Conservation (phyloP, 2,888 invertebrate genomes). For the Ceraclea dissimilis region DNA sequence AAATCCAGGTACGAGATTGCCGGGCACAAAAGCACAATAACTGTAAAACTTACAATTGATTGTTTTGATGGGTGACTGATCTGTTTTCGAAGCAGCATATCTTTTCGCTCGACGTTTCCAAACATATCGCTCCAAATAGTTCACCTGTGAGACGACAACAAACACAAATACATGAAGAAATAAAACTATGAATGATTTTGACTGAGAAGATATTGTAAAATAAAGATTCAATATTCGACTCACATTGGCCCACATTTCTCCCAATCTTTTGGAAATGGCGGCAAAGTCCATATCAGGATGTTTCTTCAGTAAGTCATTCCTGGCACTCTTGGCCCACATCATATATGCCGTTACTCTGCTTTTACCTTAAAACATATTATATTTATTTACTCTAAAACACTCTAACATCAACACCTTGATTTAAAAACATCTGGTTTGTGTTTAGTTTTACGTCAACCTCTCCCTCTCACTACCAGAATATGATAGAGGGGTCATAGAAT, state of each 20-base stretch:
- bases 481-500: too few relatives aligned
- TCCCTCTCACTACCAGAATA: too few relatives aligned
- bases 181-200: background rate
- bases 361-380: slow-evolving; percentile 40
- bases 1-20: too few relatives aligned
- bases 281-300: slow-evolving; percentile 78
- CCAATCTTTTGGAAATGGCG: slow-evolving; percentile 73
- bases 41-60: slow-evolving; percentile 12
- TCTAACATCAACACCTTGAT: too few relatives aligned
- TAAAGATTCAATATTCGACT: slow-evolving; percentile 26
- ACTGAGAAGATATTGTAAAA: background rate
- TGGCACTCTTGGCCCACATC: slow-evolving; percentile 81
- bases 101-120: slow-evolving; percentile 82
- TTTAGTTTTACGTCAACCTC: too few relatives aligned
- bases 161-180: slow-evolving; percentile 5
- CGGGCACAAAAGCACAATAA: too few relatives aligned
- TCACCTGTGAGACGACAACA: slow-evolving; percentile 44
- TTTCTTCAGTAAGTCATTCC: slow-evolving; percentile 63
- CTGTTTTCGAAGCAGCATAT: slow-evolving; percentile 39
- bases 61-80: slow-evolving; percentile 15
- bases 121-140: slow-evolving; percentile 56
- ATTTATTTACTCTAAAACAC: slow-evolving; percentile 1
- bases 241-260: slow-evolving; percentile 84
- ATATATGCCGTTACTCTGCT: slow-evolving; percentile 82
- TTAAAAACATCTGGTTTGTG: too few relatives aligned